Evolutionary conservation across 2,888 invertebrate species (phyloP), one percentile per base, ranked within the genome.

Genomic region (Apotomis capreana): DNA sequence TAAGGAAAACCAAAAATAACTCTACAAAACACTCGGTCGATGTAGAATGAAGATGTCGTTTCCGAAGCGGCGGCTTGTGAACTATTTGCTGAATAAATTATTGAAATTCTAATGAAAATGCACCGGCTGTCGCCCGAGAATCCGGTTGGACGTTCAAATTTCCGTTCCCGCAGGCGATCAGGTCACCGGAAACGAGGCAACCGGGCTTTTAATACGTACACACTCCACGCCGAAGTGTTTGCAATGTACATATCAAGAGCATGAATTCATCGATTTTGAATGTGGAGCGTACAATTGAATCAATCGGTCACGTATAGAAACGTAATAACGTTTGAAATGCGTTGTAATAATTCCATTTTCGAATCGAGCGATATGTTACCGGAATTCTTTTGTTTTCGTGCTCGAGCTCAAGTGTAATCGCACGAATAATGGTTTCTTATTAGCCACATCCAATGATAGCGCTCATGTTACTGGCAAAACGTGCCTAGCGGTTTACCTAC

Each of bases 101-200:
- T 63, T 62, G 68, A 58, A 46, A 68, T 58, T 51, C 55, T 54
- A 68, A 68, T 68, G 68, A 72, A 62, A 72, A 72, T 72, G 71
- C 62, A 71, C 62, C 6, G 57, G 26, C 51, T 62, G 62, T 68
- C 68, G 58, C 54, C 67, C n/a, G 71, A 57, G 57, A 63, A 54
- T 72, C 72, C 72, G 72, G 62, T 68, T 63, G 44, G 60, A 69
- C 61, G 68, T 63, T 68, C 62, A 58, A 68, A 63, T 72, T 63
- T 72, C 68, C 62, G 67, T 36, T 64, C 58, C 58, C 10, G 52
- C 57, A 62, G 46, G 68, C 67, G 60, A 54, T 36, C 46, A 44
- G 59, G 8, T 36, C 37, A 15, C 58, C 63, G 71, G 67, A 71
- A 67, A 67, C 51, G 51, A 51, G 54, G 13, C 55, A 44, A 55